Evolutionary conservation across 2,888 invertebrate species (phyloP), one percentile per base, ranked within the genome.

Genomic region (Ormyrus pomaceus): DNA sequence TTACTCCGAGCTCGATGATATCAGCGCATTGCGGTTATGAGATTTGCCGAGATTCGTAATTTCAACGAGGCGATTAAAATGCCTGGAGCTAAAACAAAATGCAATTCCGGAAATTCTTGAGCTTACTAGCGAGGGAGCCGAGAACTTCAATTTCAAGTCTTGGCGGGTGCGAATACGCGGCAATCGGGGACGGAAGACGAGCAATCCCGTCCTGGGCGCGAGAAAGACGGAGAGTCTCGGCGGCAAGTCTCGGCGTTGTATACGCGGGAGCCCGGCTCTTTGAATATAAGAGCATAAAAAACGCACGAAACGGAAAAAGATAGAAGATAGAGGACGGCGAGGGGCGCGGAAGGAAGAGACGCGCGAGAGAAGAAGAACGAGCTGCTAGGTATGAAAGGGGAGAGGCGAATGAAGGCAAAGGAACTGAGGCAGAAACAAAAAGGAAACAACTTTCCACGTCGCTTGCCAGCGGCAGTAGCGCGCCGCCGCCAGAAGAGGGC

Each of bases 351-450:
- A 70, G 13, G n/a, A 13, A 53, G 10, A 34, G 6, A 11, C 46
- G 8, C 34, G 72, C 45, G 69, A 68, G 77, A 61, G 9, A 48
- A 56, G n/a, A 77, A 73, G 76, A 70, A 72, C 34, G 34, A 34
- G 34, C 34, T 34, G 34, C 34, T 34, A 34, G 34, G 34, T 34
- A 34, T 6, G 45, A 74, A 65, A 74, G 34, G 4, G 34, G 65
- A 59, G 71, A 51, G 10, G 59, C 48, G 66, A 8, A 66, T 68
- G 69, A 61, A 34, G 46, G 59, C 10, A 45, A 51, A 71, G 69
- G 78, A 71, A 53, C 68, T 61, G 62, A 58, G 72, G 66, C 51
- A 68, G 81, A 81, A 79, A 70, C 68, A 77, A 68, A 79, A 84
- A 78, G 53, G 71, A 75, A 71, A 77, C 59, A 66, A 79, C 74